Evolutionary conservation across 2,113 vertebrate genomes (phyloP).

Genomic region (Upupa epops): DNA sequence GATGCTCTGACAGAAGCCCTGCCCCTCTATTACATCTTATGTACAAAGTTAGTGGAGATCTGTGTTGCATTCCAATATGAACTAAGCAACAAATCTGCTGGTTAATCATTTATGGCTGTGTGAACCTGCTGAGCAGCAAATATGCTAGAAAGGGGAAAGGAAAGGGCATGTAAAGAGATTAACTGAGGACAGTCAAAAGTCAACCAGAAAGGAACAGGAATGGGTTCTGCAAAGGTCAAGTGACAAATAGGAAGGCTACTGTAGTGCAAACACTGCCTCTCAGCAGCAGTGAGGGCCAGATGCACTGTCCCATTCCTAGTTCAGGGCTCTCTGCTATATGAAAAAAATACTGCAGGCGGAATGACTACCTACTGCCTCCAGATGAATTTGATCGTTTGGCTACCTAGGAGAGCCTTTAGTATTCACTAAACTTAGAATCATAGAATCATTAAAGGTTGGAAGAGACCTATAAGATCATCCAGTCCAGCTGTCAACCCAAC

Average conservation of each 20-base stretch:
- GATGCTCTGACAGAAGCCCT: background rate
- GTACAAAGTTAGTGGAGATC: conserved; percentile 17
- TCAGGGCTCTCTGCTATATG: background rate
- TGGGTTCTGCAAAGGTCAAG: conserved; percentile 33
- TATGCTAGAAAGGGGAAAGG: conserved; percentile 49
- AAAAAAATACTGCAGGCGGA: background rate
- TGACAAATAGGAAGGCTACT: conserved; percentile 22
- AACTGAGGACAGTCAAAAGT: conserved; percentile 67
- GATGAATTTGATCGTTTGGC: background rate
- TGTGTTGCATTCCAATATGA: conserved; percentile 7
- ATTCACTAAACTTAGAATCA: background rate
- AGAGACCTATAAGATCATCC: no score
- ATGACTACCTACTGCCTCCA: background rate
- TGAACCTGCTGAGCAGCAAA: conserved; percentile 64
- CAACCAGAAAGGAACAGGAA: background rate
- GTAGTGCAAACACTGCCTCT: background rate
- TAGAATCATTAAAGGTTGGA: no score
- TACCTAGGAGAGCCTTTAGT: background rate
- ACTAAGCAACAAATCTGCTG: conserved; percentile 17
- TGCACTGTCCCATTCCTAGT: background rate
- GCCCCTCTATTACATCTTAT: background rate
- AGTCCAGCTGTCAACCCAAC: no score
- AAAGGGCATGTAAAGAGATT: conserved; percentile 57
- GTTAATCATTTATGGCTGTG: conserved; percentile 60
- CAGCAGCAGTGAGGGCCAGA: background rate